Conservation (phyloP, 2,797 vertebrate species). For the Hydrophis major region DNA sequence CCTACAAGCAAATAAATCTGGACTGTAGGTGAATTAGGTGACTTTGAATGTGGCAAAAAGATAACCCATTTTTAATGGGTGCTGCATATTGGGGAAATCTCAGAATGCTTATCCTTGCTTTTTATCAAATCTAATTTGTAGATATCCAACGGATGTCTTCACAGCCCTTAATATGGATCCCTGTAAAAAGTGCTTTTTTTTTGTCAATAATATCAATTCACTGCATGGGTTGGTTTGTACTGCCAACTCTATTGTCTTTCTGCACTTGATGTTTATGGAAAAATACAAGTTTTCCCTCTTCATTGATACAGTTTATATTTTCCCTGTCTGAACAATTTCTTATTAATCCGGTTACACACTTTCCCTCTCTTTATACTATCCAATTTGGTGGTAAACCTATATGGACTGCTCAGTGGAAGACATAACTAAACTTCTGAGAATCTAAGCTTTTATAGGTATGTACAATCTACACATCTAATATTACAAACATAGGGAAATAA, state of each 20-base stretch:
- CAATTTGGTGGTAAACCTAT: not conserved
- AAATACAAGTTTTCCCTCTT: not conserved
- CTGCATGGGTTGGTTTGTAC: not conserved
- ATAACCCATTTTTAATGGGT: not conserved
- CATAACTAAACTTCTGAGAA: not conserved
- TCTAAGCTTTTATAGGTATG: not conserved
- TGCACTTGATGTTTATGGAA: not conserved
- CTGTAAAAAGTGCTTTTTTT: not conserved
- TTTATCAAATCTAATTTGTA: constrained; percentile 17
- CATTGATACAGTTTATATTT: not conserved
- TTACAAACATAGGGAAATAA: not conserved
- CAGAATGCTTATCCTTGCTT: not conserved
- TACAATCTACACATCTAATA: not conserved
- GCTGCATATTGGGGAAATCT: constrained; percentile 30
- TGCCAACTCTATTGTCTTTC: not conserved
- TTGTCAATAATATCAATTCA: not conserved
- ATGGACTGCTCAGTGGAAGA: not conserved
- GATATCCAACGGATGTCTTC: not conserved
- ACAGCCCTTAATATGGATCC: not conserved
- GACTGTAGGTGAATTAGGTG: not conserved
- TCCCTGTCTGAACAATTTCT: not conserved
- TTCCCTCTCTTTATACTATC: not conserved
- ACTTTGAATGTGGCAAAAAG: constrained; percentile 4
- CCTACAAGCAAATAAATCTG: constrained; percentile 28
- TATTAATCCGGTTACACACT: not conserved